phyloP scores from a whole-genome alignment of 1,140 invertebrate genomes.

The Heliconius hermathena region DNA sequence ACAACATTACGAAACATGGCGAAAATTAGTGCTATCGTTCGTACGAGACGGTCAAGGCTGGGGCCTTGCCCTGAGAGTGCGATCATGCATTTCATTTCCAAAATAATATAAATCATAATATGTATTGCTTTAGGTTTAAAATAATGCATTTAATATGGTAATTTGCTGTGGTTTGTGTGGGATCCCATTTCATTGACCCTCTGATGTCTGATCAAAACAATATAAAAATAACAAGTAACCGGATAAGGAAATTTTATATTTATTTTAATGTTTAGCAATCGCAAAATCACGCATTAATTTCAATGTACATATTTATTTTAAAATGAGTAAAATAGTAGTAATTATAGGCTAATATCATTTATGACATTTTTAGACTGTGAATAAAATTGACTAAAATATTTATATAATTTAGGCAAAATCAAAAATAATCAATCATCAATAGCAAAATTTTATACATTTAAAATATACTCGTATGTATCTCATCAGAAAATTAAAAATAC shows the following conservation, averaged over 20 bases:
- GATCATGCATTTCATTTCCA: constrained; percentile 5
- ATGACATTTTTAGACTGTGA: no score
- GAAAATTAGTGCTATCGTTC: neutral
- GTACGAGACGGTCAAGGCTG: neutral
- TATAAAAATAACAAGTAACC: neutral
- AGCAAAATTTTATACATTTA: no score
- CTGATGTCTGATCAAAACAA: neutral
- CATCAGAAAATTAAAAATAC: no score
- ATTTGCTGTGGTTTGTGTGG: neutral
- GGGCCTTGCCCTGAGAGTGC: constrained; percentile 12
- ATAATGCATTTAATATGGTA: neutral
- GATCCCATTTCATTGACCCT: neutral
- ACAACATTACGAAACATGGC: neutral
- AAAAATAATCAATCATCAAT: no score
- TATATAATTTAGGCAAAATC: no score
- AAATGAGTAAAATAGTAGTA: no score
- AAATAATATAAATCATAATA: neutral
- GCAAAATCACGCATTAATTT: neutral
- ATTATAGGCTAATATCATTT: no score
- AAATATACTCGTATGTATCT: no score
- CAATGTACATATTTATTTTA: no score
- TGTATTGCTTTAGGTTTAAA: neutral
- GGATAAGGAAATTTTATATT: neutral
- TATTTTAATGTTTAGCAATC: neutral
- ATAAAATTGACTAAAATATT: no score